A percentile compares a stretch with the other conserved stretches of the same genome.
Conservation (phyloP, 2,113 vertebrate species). For the Geothlypis trichas region DNA sequence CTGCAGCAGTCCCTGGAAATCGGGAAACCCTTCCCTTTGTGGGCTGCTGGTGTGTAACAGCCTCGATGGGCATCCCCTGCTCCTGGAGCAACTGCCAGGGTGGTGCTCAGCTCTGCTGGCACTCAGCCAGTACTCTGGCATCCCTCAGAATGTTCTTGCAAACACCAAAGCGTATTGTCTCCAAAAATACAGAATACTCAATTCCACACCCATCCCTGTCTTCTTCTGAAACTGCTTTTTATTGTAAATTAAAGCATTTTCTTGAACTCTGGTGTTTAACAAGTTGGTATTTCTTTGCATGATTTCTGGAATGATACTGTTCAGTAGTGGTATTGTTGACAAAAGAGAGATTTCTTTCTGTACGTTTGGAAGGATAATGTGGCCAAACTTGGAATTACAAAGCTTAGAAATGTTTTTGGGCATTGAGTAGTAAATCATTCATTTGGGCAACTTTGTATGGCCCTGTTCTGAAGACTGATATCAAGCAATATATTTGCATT, state of each 20-base stretch:
- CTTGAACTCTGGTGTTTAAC: neutral
- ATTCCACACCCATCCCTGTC: neutral
- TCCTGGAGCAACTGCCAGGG: neutral
- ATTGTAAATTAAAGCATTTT: neutral
- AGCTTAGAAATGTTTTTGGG: neutral
- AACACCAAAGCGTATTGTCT: neutral
- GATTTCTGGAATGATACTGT: neutral
- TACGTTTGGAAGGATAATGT: neutral
- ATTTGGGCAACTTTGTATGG: neutral
- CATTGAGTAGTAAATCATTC: neutral
- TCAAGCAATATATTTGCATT: neutral
- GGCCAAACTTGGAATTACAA: neutral
- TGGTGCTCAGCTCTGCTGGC: neutral
- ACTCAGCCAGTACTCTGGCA: neutral
- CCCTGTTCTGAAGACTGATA: neutral
- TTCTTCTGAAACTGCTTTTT: neutral
- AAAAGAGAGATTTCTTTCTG: neutral
- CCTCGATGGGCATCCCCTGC: neutral
- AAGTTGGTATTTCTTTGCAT: neutral
- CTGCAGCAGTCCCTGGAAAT: neutral
- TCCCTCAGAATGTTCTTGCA: neutral
- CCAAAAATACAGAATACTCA: neutral
- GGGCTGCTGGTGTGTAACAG: rapidly evolving
- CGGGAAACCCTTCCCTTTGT: neutral
- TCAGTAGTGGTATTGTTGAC: neutral